Evolutionary conservation across 2,113 vertebrate species (phyloP).

Genomic region (Merops nubicus): DNA sequence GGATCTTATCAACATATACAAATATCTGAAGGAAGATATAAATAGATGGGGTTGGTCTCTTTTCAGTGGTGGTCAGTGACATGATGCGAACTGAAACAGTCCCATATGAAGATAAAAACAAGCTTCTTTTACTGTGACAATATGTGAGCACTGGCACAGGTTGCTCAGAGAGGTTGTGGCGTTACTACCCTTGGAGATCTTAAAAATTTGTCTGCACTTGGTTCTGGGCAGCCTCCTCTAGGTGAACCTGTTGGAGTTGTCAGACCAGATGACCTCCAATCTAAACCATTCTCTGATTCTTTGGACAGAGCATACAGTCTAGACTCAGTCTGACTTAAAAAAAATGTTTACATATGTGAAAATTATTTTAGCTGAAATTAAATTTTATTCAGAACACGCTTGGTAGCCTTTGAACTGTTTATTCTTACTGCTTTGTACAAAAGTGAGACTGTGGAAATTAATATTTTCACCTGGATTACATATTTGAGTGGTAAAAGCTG

Average conservation of each 20-base stretch:
- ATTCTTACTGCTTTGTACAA: neutral
- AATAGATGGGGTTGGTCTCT: neutral
- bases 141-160: neutral
- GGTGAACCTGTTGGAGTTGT: neutral
- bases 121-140: neutral
- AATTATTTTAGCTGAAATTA: neutral
- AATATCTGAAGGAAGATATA: neutral
- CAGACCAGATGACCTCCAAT: neutral
- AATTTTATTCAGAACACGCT: neutral
- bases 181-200: neutral
- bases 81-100: neutral
- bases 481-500: neutral
- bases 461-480: neutral
- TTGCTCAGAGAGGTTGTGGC: neutral
- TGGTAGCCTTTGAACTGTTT: neutral
- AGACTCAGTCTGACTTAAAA: neutral
- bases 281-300: neutral
- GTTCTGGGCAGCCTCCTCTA: neutral
- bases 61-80: neutral
- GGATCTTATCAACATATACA: neutral
- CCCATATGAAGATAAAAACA: neutral
- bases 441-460: neutral
- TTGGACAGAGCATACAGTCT: neutral
- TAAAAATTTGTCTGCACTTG: neutral
- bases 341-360: neutral